A percentile compares a stretch with the other conserved stretches of the same genome.
Evolutionary conservation across 2,797 vertebrate genomes (phyloP).

Genomic region (Pseudomugil gertrudae): DNA sequence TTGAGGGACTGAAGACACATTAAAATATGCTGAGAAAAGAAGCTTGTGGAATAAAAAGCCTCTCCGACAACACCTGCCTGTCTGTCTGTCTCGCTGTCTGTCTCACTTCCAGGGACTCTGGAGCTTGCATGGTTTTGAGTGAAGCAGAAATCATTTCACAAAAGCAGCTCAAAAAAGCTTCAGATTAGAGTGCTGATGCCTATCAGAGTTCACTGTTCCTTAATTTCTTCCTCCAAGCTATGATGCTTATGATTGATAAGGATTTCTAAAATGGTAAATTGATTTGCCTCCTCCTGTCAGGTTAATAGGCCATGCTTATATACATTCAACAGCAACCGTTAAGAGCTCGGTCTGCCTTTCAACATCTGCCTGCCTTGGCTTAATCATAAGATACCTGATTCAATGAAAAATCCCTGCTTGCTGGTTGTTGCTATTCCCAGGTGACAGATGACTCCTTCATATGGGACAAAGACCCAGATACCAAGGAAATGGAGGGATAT

Average conservation of each 20-base stretch:
- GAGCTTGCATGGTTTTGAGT: slow-evolving; percentile 33
- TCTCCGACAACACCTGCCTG: slow-evolving; percentile 19
- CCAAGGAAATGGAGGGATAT: slow-evolving; percentile 14
- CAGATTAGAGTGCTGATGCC: slow-evolving; percentile 59
- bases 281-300: slow-evolving; percentile 52
- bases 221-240: slow-evolving; percentile 57
- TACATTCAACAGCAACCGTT: slow-evolving; percentile 22
- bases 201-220: slow-evolving; percentile 50
- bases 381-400: slow-evolving; percentile 39
- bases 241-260: slow-evolving; percentile 62
- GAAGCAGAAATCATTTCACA: slow-evolving; percentile 48
- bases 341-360: slow-evolving; percentile 34
- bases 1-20: slow-evolving; percentile 48
- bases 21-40: slow-evolving; percentile 51
- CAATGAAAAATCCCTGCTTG: slow-evolving; percentile 49
- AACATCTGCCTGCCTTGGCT: slow-evolving; percentile 26
- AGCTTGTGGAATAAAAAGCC: slow-evolving; percentile 44
- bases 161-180: slow-evolving; percentile 56
- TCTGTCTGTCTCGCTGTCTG: slow-evolving; percentile 13
- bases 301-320: slow-evolving; percentile 59
- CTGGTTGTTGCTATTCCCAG: slow-evolving; percentile 34
- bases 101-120: slow-evolving; percentile 39
- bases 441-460: slow-evolving; percentile 41
- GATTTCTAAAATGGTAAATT: slow-evolving; percentile 60
- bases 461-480: slow-evolving; percentile 14